Percentiles rank a stretch among this genome's conserved stretches.
These are phyloP conservation scores for Temnothorax curvispinosus DNA, from an alignment of 1,140 invertebrate genomes.

Conservation along the genomic window DNA sequence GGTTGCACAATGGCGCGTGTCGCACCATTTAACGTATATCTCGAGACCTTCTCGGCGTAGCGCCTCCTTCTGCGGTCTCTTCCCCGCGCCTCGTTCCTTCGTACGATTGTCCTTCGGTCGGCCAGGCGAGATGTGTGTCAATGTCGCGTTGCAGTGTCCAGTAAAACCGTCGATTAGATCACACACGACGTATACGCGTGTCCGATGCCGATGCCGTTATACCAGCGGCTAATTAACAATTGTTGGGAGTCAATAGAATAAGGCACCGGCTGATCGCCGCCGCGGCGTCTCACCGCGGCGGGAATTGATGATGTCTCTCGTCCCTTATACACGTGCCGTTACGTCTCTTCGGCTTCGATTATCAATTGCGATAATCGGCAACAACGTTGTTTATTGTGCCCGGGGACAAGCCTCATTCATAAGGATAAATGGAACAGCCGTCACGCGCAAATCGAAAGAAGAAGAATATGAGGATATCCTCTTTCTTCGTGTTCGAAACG, in stretches of 20 bases:
- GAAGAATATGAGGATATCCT: neutral
- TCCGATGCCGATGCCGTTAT: neutral
- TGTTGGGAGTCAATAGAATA: slow-evolving; percentile 35
- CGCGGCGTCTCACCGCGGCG: neutral
- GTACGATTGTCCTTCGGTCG: neutral
- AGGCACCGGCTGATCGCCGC: neutral
- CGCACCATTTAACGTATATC: slow-evolving; percentile 66
- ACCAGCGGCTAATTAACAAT: slow-evolving; percentile 41
- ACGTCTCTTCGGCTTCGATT: neutral
- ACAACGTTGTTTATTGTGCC: neutral
- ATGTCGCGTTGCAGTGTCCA: slow-evolving; percentile 69
- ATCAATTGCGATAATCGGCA: slow-evolving; percentile 34
- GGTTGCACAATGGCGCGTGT: slow-evolving; percentile 59
- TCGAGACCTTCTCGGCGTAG: slow-evolving; percentile 71
- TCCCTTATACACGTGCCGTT: neutral
- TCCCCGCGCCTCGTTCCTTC: slow-evolving; percentile 28
- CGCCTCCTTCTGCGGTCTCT: slow-evolving; percentile 56
- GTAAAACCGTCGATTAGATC: slow-evolving; percentile 56
- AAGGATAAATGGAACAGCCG: neutral
- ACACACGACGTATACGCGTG: slow-evolving; percentile 31
- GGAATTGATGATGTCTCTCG: slow-evolving; percentile 16
- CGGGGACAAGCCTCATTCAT: neutral
- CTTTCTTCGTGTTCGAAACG: neutral
- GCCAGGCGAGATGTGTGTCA: slow-evolving; percentile 72
- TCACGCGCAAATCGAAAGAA: neutral